phyloP scores from a whole-genome alignment of 2,113 vertebrate genomes.

The Rhinoptilus africanus region DNA sequence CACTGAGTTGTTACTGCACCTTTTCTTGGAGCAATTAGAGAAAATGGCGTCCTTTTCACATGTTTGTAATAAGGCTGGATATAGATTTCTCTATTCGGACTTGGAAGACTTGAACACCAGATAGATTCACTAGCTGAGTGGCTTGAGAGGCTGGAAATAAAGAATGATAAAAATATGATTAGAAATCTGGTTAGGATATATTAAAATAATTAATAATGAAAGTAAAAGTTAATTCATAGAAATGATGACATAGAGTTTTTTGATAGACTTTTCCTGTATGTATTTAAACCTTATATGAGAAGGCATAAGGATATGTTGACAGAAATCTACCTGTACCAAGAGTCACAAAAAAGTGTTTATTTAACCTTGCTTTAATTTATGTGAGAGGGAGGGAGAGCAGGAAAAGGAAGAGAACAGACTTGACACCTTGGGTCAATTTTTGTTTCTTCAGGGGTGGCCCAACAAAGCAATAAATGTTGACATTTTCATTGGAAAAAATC shows the following conservation, averaged over 20 bases:
- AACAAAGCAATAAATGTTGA: conserved; percentile 22
- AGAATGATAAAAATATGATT: not conserved
- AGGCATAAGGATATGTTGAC: not conserved
- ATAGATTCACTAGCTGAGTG: not conserved
- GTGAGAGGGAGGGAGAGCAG: not conserved
- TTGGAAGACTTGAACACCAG: not conserved
- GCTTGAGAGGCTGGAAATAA: not conserved
- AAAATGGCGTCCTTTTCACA: not conserved
- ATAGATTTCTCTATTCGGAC: not conserved
- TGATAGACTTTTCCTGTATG: not conserved
- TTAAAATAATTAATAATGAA: not conserved
- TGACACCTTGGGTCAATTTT: conserved; percentile 8
- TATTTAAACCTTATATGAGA: not conserved
- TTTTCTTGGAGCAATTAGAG: not conserved
- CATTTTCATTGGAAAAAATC: not conserved
- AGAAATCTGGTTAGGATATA: not conserved
- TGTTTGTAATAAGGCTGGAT: not conserved
- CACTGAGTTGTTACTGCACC: not conserved
- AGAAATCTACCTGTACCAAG: not conserved
- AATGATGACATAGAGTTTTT: not conserved
- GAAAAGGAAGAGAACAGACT: conserved; percentile 8
- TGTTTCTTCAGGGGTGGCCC: conserved; percentile 10
- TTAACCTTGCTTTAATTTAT: conserved; percentile 6
- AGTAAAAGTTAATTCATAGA: not conserved
- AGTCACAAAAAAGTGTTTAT: conserved; percentile 4